Percentiles rank a stretch among this genome's conserved stretches.
Conservation (phyloP, 2,888 invertebrate genomes). For the Uloborus plumipes region DNA sequence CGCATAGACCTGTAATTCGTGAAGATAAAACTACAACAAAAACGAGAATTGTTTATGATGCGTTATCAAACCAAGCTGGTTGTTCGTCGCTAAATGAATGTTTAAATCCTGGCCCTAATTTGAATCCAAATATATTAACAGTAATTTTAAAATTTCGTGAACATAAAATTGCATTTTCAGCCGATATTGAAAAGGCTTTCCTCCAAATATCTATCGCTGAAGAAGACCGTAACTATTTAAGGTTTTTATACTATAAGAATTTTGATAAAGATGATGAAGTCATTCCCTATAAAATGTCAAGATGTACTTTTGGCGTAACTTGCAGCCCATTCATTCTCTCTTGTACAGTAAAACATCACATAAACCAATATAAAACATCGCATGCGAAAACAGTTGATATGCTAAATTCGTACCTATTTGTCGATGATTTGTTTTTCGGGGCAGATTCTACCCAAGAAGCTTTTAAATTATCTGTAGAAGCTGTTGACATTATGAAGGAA, state of each 20-base stretch:
- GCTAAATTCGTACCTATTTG: too few species aligned
- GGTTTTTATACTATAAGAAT: constrained; percentile 18
- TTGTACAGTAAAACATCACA: too few species aligned
- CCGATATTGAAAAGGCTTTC: constrained; percentile 42
- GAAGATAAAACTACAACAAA: constrained; percentile 18
- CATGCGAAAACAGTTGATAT: too few species aligned
- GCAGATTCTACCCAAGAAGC: too few species aligned
- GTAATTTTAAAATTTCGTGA: constrained; percentile 46
- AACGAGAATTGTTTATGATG: constrained; percentile 39
- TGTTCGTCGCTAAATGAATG: constrained; percentile 37
- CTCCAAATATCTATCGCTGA: constrained; percentile 17
- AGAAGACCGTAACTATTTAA: constrained; percentile 11
- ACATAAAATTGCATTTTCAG: constrained; percentile 28
- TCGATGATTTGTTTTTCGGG: too few species aligned
- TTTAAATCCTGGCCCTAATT: constrained; percentile 19
- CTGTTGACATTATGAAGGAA: too few species aligned
- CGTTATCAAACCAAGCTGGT: constrained; percentile 10
- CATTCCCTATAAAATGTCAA: not conserved
- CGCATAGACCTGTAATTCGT: constrained; percentile 21
- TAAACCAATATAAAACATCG: too few species aligned
- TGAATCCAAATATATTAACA: constrained; percentile 11
- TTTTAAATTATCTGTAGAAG: too few species aligned
- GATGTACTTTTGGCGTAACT: too few species aligned
- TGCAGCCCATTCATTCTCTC: too few species aligned
- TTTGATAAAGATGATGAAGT: not conserved